These are phyloP conservation scores for Caenorhabditis sinica DNA, from an alignment of 2,888 invertebrate species.

Conservation along the genomic window DNA sequence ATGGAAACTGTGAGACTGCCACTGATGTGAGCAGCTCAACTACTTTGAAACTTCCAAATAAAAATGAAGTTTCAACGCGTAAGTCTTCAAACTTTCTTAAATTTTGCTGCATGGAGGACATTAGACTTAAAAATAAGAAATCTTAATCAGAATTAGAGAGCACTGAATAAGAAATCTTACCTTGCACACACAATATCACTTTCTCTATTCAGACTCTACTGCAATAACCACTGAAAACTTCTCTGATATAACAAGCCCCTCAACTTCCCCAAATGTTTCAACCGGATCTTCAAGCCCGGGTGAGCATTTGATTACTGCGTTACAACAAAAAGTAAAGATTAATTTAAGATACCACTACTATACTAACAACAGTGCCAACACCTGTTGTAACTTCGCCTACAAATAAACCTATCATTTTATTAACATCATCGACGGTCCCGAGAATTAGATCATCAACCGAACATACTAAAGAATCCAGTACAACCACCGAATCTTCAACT, in stretches of 20 bases:
- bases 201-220: neutral
- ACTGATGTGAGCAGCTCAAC: slow-evolving; percentile 8
- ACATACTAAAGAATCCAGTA: too few species aligned
- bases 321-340: neutral
- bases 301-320: neutral
- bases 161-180: too few species aligned
- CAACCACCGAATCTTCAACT: too few species aligned
- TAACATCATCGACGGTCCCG: neutral
- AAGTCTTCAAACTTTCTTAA: neutral
- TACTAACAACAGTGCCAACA: neutral
- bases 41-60: slow-evolving; percentile 8
- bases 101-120: too few species aligned
- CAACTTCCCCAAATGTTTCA: neutral
- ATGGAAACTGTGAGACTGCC: slow-evolving; percentile 30
- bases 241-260: neutral
- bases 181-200: neutral
- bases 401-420: neutral
- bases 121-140: too few species aligned
- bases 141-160: too few species aligned
- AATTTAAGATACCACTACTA: neutral
- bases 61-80: slow-evolving; percentile 17
- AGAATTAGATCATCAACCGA: neutral
- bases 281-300: neutral
- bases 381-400: slow-evolving; percentile 24
- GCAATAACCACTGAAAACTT: slow-evolving; percentile 9